Evolutionary conservation across 2,888 invertebrate species (phyloP).

Genomic region (Ganaspis brasiliensis): DNA sequence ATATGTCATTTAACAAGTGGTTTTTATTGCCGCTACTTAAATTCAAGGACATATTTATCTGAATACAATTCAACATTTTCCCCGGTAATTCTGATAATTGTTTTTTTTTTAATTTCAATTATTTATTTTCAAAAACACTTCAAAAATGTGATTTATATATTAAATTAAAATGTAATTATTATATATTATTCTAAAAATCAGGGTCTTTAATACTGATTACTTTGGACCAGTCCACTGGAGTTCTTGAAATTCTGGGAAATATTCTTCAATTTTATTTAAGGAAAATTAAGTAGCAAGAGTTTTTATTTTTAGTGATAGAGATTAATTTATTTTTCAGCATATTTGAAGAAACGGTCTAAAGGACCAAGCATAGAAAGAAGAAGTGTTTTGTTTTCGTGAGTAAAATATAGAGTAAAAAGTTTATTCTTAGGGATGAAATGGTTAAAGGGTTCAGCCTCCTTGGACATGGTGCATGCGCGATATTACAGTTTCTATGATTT

Average conservation of each 20-base stretch:
- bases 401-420: slow-evolving; percentile 57
- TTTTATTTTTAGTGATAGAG: background rate
- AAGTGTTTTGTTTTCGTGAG: slow-evolving; percentile 77
- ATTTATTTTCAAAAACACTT: background rate
- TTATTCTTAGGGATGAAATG: slow-evolving; percentile 25
- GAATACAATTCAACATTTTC: slow-evolving; percentile 5
- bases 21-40: slow-evolving; percentile 17
- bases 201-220: no score
- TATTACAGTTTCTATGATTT: background rate
- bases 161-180: no score
- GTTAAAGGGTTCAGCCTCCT: slow-evolving; percentile 43
- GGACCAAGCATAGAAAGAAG: slow-evolving; percentile 66
- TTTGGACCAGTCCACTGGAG: background rate
- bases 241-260: background rate
- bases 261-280: slow-evolving; percentile 18
- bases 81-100: background rate
- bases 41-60: slow-evolving; percentile 7
- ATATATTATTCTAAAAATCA: no score
- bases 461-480: slow-evolving; percentile 64
- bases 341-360: slow-evolving; percentile 71
- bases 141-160: no score
- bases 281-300: background rate
- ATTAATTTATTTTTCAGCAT: slow-evolving; percentile 71
- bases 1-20: background rate
- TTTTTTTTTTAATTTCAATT: background rate